These are phyloP conservation scores for Sinohyriopsis cumingii DNA, from an alignment of 2,888 invertebrate genomes.

Conservation along the genomic window DNA sequence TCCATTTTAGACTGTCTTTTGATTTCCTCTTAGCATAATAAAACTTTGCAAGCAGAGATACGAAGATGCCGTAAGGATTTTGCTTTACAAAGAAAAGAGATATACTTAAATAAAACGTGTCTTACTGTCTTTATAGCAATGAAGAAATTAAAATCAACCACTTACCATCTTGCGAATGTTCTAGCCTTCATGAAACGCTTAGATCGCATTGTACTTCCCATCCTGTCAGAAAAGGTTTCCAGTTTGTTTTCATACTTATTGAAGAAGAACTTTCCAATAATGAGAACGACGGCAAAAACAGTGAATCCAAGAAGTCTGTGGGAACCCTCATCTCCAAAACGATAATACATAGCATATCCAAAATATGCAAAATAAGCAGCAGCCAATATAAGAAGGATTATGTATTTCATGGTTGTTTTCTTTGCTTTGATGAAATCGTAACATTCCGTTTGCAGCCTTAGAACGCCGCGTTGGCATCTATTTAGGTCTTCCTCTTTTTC, in stretches of 20 bases:
- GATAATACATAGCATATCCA: constrained; percentile 37
- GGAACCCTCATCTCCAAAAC: constrained; percentile 53
- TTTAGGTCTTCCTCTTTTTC: no score
- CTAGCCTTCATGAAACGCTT: neutral
- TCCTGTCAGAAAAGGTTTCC: constrained; percentile 18
- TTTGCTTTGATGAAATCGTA: no score
- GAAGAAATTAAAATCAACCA: neutral
- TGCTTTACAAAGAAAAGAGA: no score
- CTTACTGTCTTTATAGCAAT: no score
- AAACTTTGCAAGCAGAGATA: no score
- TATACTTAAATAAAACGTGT: no score
- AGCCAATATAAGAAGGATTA: constrained; percentile 13
- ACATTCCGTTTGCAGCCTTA: no score
- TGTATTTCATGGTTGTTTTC: no score
- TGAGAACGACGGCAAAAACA: constrained; percentile 33
- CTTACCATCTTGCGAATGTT: constrained; percentile 23
- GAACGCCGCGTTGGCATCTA: no score
- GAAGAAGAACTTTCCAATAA: constrained; percentile 18
- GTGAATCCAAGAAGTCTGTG: constrained; percentile 45
- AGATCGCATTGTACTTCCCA: constrained; percentile 14
- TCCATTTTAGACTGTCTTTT: no score
- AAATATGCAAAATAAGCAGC: constrained; percentile 35
- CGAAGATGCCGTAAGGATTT: no score
- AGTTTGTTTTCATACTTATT: constrained; percentile 14
- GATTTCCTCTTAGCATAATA: no score